Conservation (phyloP, 30 jellyfish, hydroid and myxozoan species). For the Phacellophora camtschatica region DNA sequence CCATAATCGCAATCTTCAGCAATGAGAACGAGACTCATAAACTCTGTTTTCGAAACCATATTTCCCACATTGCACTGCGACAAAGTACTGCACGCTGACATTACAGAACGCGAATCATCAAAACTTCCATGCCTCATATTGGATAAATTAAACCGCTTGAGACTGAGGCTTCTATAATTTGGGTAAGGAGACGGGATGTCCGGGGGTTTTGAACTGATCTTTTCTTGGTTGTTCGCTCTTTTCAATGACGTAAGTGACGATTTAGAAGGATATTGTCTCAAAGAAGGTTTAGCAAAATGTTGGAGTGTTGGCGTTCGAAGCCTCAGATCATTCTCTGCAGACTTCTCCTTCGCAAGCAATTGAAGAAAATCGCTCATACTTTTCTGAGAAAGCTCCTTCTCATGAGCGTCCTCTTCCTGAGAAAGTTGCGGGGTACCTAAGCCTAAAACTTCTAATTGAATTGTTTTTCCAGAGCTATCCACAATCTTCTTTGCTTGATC, state of each 20-base stretch:
- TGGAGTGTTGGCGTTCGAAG: slow-evolving; percentile 13
- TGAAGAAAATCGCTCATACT: slow-evolving; percentile 45
- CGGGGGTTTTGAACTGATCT: slow-evolving; percentile 14
- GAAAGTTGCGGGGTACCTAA: neutral
- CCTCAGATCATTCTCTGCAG: slow-evolving; percentile 3
- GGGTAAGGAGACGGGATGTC: slow-evolving; percentile 19
- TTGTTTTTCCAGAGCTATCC: slow-evolving; percentile 40
- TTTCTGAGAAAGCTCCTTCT: neutral
- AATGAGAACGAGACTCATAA: slow-evolving; percentile 52
- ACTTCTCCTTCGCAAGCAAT: slow-evolving; percentile 24
- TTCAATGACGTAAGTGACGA: slow-evolving; percentile 44
- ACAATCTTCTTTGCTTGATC: slow-evolving; percentile 69
- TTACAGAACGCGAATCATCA: slow-evolving; percentile 56
- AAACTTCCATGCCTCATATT: slow-evolving; percentile 29
- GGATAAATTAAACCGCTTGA: slow-evolving; percentile 20
- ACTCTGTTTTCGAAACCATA: slow-evolving; percentile 45
- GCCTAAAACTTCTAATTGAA: slow-evolving; percentile 30
- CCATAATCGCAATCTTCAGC: slow-evolving; percentile 65
- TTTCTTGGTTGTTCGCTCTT: slow-evolving; percentile 36
- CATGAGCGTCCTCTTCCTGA: too few relatives aligned
- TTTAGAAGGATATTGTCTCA: slow-evolving; percentile 49
- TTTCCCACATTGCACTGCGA: slow-evolving; percentile 69
- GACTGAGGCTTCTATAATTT: slow-evolving; percentile 27
- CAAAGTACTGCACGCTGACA: slow-evolving; percentile 55
- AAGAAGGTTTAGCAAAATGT: slow-evolving; percentile 19